Evolutionary conservation across 1,140 invertebrate genomes (phyloP).

Genomic region (Drosophila murphyi): DNA sequence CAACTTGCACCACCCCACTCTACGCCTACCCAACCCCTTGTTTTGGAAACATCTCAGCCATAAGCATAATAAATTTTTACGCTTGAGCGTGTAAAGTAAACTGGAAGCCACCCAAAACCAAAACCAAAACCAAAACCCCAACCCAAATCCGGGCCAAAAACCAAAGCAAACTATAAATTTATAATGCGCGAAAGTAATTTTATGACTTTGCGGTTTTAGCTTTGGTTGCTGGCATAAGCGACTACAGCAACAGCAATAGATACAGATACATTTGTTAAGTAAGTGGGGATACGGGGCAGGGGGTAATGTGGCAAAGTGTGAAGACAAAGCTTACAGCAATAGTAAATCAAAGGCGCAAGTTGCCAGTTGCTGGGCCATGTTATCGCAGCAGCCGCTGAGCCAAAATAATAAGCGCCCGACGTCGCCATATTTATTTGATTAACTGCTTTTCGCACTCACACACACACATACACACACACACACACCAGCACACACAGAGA

Average conservation of each 20-base stretch:
- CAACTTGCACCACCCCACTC: slow-evolving; percentile 35
- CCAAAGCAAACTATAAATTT: slow-evolving; percentile 82
- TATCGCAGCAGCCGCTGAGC: slow-evolving; percentile 69
- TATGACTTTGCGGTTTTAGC: slow-evolving; percentile 83
- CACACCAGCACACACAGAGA: neutral
- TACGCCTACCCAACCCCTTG: slow-evolving; percentile 11
- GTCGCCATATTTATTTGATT: slow-evolving; percentile 84
- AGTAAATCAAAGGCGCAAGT: slow-evolving; percentile 68
- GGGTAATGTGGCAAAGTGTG: slow-evolving; percentile 42
- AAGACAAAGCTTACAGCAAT: slow-evolving; percentile 58
- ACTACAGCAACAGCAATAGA: slow-evolving; percentile 31
- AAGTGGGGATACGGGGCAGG: neutral
- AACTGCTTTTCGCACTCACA: slow-evolving; percentile 65
- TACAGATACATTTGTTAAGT: slow-evolving; percentile 33
- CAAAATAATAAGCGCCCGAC: slow-evolving; percentile 74
- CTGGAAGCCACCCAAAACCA: slow-evolving; percentile 20
- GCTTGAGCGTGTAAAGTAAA: slow-evolving; percentile 66
- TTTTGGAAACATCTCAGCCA: slow-evolving; percentile 48
- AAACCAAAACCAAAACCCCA: slow-evolving; percentile 39
- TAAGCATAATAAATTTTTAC: slow-evolving; percentile 84
- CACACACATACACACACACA: slow-evolving; percentile 26
- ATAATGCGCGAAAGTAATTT: slow-evolving; percentile 84
- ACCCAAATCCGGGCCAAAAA: slow-evolving; percentile 44
- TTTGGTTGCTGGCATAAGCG: slow-evolving; percentile 64
- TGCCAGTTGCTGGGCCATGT: slow-evolving; percentile 54